Evolutionary conservation across 30 jellyfish, hydroid and myxozoan genomes (phyloP), one percentile per base, ranked within the genome.

Genomic region (Morbakka virulenta): DNA sequence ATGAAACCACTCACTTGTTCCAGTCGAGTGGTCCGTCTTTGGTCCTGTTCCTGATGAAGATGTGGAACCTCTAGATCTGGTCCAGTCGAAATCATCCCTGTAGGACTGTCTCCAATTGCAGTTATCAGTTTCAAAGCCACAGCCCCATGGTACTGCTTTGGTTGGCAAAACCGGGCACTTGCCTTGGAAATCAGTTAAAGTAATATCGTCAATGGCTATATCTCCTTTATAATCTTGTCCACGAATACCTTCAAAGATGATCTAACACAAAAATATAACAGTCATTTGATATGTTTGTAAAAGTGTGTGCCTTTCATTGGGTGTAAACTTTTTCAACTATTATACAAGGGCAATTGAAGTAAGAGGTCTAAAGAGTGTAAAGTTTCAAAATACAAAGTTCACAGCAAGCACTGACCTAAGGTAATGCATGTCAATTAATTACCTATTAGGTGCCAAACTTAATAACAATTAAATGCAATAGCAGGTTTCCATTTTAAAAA

Each of bases 161-260:
- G 91, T 0, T 28, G 98, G 98, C 72, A 4, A 79, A 1, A 85
- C 82, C 4, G 94, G 88, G 35, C 98, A 92, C 31, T 68, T 35
- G 1, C 96, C 94, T 24, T 66, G 86, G 70, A 61, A 32, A 4
- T 84, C 90, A 33, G 77, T 81, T 52, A 92, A 49, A 4, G 94
- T 79, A 32, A 92, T 80, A 67, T 92, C 98, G 74, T 92, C 98
- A 47, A 92, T 81, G 0, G 98, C 98, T n/a, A 92, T 92, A 64
- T 92, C 96, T 20, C 98, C 98, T 86, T 92, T 88, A 85, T 90
- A 90, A 32, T 95, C 98, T 26, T 73, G 65, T 3, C 98, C 98
- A 28, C 98, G 96, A 30, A 83, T 84, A 50, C 96, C 98, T 52
- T 85, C 96, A 57, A 92, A 92, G 12, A 83, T 72, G 24, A 92